Conservation (phyloP, 2,888 invertebrate genomes). For the Dryobota labecula region DNA sequence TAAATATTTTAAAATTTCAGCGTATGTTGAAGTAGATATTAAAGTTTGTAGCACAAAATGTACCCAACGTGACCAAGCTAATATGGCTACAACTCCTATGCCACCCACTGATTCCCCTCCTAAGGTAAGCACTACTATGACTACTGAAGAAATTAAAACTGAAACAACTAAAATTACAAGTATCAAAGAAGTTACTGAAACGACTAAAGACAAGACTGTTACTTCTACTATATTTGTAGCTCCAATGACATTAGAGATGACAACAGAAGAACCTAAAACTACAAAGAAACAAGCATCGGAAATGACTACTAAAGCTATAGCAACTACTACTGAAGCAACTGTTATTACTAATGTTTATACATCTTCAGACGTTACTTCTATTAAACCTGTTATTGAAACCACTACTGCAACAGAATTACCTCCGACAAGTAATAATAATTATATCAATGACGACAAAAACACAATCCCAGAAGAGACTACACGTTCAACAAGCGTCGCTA, state of each 20-base stretch:
- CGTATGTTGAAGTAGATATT: slow-evolving; percentile 44
- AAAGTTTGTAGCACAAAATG: slow-evolving; percentile 48
- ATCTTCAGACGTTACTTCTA: slow-evolving; percentile 30
- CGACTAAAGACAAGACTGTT: slow-evolving; percentile 33
- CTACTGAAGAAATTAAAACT: slow-evolving; percentile 35
- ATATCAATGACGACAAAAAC: slow-evolving; percentile 35
- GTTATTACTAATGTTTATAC: not conserved
- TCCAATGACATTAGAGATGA: slow-evolving; percentile 5
- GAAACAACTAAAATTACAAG: slow-evolving; percentile 6
- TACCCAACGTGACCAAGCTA: slow-evolving; percentile 24
- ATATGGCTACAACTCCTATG: slow-evolving; percentile 1
- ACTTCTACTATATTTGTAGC: slow-evolving; percentile 39
- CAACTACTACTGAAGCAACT: slow-evolving; percentile 10
- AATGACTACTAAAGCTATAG: not conserved
- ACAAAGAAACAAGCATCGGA: not conserved
- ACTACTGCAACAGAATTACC: not conserved
- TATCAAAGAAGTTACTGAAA: slow-evolving; percentile 17
- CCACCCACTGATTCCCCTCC: not conserved
- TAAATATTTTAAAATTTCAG: slow-evolving; percentile 43
- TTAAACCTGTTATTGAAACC: slow-evolving; percentile 1
- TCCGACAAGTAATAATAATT: not conserved
- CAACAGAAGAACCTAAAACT: slow-evolving; percentile 1
- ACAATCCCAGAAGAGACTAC: slow-evolving; percentile 14
- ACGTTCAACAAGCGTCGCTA: not conserved
- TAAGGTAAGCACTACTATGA: slow-evolving; percentile 26